Base-by-base conservation (phyloP, 2,888 invertebrate genomes). In the Podotricha telesiphe region DNA sequence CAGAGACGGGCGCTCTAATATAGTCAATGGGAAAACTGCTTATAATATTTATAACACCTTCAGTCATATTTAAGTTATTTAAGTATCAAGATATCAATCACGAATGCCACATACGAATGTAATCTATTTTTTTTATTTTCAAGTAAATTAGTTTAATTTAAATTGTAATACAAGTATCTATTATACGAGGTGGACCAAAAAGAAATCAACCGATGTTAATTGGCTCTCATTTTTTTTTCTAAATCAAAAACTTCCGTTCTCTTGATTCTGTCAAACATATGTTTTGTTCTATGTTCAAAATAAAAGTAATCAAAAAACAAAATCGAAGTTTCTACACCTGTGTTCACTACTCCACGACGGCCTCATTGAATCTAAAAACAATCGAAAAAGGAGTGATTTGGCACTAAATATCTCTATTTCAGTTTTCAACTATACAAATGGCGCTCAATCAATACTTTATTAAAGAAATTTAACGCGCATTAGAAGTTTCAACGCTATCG, bases 11-110 rank as follows among this genome's bases (percentile, higher is more conserved):
- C 10, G 37, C 37, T 37, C 37, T 37, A 37, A 4, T 42, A 42
- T 15, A 22, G 42, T 42, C 0, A n/a, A 20, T 20, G 3, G n/a
- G 42, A 20, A 59, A 59, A 42, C 40, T 59, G 20, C 15, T 45
- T 20, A 15, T 45, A 45, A 45, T 20, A 45, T 42, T 22, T n/a
- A 59, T 22, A n/a, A n/a, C 40, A 59, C 22, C 45, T 59, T n/a
- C 45, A 42, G 59, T n/a, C 1, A 37, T 55, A 55, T 55, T 55
- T 34, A 55, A 34, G 55, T 55, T 37, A 55, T 11, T 34, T 37
- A 13, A n/a, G 55, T 55, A 34, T 55, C 55, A 55, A 55, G 55
- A 55, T 34, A 55, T 55, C 34, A 34, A 55, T 55, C 55, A 55
- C n/a, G 17, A 55, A 34, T 34, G 55, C 34, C 17, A 53, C 4